Percentiles rank a stretch among this genome's conserved stretches.
phyloP scores from a whole-genome alignment of 2,797 vertebrate genomes.

The Phataginus tricuspis region DNA sequence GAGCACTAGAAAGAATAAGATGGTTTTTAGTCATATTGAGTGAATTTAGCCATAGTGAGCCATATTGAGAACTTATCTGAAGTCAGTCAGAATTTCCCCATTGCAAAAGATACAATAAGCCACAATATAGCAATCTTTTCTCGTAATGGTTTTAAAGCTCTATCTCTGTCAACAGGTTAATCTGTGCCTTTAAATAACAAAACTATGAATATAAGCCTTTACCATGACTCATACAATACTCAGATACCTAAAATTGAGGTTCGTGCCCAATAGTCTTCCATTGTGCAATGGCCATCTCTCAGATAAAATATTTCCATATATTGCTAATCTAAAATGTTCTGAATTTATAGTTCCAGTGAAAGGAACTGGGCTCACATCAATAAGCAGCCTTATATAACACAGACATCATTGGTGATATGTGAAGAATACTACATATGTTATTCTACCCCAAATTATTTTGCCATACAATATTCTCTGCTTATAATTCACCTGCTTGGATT shows the following conservation, averaged over 20 bases:
- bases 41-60: neutral
- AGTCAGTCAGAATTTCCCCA: neutral
- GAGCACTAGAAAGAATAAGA: neutral
- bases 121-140: neutral
- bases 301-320: slow-evolving; percentile 21
- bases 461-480: neutral
- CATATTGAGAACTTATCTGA: neutral
- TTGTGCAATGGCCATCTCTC: neutral
- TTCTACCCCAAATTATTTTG: slow-evolving; percentile 1
- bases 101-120: neutral
- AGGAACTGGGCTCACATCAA: neutral
- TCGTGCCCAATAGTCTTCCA: neutral
- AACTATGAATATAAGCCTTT: neutral
- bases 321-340: neutral
- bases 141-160: neutral
- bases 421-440: neutral
- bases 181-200: neutral
- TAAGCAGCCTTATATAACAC: neutral
- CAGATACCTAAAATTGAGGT: neutral
- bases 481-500: neutral
- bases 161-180: neutral
- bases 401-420: neutral
- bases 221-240: neutral
- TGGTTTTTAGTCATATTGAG: neutral
- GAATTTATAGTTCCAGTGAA: neutral